A percentile compares a stretch with the other conserved stretches of the same genome.
phyloP scores from a whole-genome alignment of 1,140 invertebrate genomes.

The Listronotus oregonensis region DNA sequence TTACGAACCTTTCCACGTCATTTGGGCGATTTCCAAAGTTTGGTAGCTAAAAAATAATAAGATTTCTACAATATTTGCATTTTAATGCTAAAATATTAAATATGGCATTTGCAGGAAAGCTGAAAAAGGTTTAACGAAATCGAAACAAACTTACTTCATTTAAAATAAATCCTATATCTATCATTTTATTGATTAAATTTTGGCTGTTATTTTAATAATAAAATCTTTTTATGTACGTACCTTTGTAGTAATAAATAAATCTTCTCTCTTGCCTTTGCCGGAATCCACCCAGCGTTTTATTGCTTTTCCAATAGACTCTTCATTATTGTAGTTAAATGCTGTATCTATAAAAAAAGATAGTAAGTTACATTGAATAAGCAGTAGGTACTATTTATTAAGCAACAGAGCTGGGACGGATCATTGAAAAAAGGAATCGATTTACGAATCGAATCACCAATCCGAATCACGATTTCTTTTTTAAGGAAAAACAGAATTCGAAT shows the following conservation, averaged over 20 bases:
- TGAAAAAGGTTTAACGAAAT: constrained; percentile 55
- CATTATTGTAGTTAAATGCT: constrained; percentile 69
- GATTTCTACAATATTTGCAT: not conserved
- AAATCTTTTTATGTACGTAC: constrained; percentile 56
- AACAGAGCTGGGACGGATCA: not conserved
- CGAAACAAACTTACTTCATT: no score
- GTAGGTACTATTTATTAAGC: no score
- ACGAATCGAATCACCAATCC: not conserved
- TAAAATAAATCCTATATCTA: no score
- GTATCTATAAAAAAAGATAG: constrained; percentile 59
- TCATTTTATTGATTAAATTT: no score
- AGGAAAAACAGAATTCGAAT: no score
- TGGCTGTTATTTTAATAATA: no score
- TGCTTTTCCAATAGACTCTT: constrained; percentile 65
- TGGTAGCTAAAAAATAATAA: constrained; percentile 61
- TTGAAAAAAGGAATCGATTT: no score
- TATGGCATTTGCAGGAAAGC: not conserved
- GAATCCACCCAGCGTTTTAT: constrained; percentile 63
- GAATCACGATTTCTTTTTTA: no score
- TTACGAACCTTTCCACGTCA: constrained; percentile 65
- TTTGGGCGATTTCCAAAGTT: constrained; percentile 62
- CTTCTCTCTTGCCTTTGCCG: constrained; percentile 63
- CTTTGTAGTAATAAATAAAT: constrained; percentile 71
- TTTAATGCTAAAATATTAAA: not conserved
- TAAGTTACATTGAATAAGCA: no score